A percentile compares a stretch with the other conserved stretches of the same genome.
Conservation (phyloP, 92 coral and sea anemone genomes). For the Scolanthus callimorphus region DNA sequence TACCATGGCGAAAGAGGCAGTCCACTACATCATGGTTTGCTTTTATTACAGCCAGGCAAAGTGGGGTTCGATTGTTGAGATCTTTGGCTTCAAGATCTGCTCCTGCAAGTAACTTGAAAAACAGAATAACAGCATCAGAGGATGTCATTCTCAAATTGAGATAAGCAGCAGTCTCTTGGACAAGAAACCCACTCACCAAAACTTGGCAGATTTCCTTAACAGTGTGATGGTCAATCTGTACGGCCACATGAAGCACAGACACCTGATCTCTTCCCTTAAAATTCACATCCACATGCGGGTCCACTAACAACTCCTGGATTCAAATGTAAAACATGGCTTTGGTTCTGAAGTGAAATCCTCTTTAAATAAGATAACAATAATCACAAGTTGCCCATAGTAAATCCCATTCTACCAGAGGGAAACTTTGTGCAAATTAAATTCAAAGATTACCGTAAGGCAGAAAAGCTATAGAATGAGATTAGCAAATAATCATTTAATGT, state of each 20-base stretch:
- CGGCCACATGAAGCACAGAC: constrained; percentile 38
- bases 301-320: constrained; percentile 33
- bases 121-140: not conserved
- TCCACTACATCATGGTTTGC: constrained; percentile 25
- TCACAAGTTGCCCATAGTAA: too few relatives aligned
- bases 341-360: too few relatives aligned
- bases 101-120: constrained; percentile 13
- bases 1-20: constrained; percentile 37
- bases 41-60: constrained; percentile 40
- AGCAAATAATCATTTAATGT: too few relatives aligned
- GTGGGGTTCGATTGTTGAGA: constrained; percentile 31
- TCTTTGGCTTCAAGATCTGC: constrained; percentile 32
- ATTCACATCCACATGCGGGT: constrained; percentile 40
- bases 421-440: too few relatives aligned
- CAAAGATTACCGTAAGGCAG: too few relatives aligned
- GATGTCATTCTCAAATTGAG: too few relatives aligned
- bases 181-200: constrained; percentile 35
- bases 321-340: too few relatives aligned
- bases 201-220: constrained; percentile 28
- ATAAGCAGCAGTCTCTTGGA: too few relatives aligned
- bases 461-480: too few relatives aligned
- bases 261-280: constrained; percentile 31
- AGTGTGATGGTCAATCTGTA: constrained; percentile 26
- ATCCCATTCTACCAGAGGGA: too few relatives aligned
- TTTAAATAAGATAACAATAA: too few relatives aligned